A percentile compares a stretch with the other conserved stretches of the same genome.
Conservation (phyloP, 2,888 invertebrate species). For the Aromia moschata region DNA sequence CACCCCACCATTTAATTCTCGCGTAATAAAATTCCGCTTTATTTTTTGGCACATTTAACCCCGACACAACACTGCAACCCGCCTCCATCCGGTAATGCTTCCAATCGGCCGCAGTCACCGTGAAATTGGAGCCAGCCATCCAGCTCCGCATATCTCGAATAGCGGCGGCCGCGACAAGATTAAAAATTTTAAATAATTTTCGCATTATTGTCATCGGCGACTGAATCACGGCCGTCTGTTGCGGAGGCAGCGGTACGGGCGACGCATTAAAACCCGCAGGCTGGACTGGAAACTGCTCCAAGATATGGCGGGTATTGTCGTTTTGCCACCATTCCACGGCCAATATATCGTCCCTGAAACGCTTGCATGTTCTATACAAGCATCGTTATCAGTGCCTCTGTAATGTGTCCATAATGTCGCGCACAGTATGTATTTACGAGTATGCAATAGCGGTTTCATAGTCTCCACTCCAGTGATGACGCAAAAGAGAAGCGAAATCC, state of each 20-base stretch:
- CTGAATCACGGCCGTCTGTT: constrained; percentile 20
- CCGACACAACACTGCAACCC: too few species aligned
- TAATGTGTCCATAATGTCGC: too few species aligned
- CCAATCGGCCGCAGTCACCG: background rate
- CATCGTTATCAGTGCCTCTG: constrained; percentile 38
- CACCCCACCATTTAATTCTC: too few species aligned
- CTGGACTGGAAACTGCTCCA: background rate
- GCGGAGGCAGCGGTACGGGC: constrained; percentile 16
- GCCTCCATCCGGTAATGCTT: too few species aligned
- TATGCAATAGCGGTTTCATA: too few species aligned
- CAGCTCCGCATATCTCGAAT: background rate
- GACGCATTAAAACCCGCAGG: background rate
- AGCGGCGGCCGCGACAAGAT: constrained; percentile 10
- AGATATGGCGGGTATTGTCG: background rate
- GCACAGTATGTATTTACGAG: too few species aligned
- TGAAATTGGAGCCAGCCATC: constrained; percentile 19
- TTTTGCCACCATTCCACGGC: background rate
- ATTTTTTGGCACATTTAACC: too few species aligned
- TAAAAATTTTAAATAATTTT: constrained; percentile 24
- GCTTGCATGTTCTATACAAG: constrained; percentile 38
- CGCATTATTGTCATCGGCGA: constrained; percentile 20
- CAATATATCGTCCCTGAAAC: constrained; percentile 4
- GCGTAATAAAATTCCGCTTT: too few species aligned
- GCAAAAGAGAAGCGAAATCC: too few species aligned
- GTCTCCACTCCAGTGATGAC: too few species aligned